Evolutionary conservation across 2,797 vertebrate species (phyloP).

Genomic region (Sitta carolinensis): DNA sequence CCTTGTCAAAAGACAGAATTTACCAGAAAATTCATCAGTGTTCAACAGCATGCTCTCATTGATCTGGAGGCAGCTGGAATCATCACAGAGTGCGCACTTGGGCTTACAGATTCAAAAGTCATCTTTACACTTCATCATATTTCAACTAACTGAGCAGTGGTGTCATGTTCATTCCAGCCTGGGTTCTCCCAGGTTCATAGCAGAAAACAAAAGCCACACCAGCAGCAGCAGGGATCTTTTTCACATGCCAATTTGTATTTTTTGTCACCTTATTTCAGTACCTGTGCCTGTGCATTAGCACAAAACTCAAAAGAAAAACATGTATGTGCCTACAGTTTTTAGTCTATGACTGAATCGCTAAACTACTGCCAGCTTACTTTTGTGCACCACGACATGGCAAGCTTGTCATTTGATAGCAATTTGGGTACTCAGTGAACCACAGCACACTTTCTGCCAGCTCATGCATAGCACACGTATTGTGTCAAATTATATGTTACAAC

Average conservation of each 20-base stretch:
- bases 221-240: not conserved
- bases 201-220: not conserved
- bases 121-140: not conserved
- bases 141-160: not conserved
- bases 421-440: not conserved
- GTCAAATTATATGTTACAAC: constrained; percentile 21
- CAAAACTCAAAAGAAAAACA: not conserved
- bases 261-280: not conserved
- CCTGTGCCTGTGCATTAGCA: not conserved
- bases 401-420: not conserved
- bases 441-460: not conserved
- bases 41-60: not conserved
- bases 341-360: not conserved
- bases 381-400: not conserved
- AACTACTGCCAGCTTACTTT: not conserved
- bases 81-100: not conserved
- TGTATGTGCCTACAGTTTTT: not conserved
- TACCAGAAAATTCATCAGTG: not conserved
- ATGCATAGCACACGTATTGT: not conserved
- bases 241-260: not conserved
- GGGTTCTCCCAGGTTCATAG: not conserved
- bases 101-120: not conserved
- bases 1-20: not conserved
- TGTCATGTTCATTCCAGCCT: not conserved
- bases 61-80: not conserved